Base-by-base conservation (phyloP, 2,797 vertebrate species). In the Prunella strophiata region DNA sequence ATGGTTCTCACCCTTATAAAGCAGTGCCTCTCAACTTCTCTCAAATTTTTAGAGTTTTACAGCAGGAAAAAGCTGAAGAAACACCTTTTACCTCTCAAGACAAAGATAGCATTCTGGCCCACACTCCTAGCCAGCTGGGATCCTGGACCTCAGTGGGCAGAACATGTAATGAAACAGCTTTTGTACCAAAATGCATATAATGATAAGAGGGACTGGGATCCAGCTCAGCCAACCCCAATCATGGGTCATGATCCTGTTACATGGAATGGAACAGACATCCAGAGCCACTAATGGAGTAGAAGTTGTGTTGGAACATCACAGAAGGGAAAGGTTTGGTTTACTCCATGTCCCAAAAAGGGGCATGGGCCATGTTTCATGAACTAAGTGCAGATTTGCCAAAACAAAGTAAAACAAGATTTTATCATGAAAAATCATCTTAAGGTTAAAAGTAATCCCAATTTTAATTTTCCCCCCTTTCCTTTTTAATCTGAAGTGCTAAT, bases 1-100 rank as follows among this genome's bases (percentile, higher is more conserved):
- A 74, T 40, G 12, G 48, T 20, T 81, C 57, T 26, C 21, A 34
- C 21, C 18, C 22, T 67, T 51, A 70, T 9, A 30, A 47, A 71
- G 27, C 0, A 0, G 11, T 13, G 10, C 23, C 19, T 88, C 14
- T 36, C 61, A 58, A 27, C 27, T 80, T 55, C 13, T n/a, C 47
- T 61, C 30, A 22, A 7, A 7, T 13, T 58, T 76, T 81, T 30
- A 38, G 13, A 47, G 19, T 63, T 74, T 62, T 67, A 66, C 21
- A 66, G 29, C 11, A 80, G 38, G 25, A 16, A 70, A 70, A 91
- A 86, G 19, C 29, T 36, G 71, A 85, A 85, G 40, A 70, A 87
- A 45, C 27, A 67, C 3, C 52, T 67, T 66, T 47, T 55, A 34
- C 16, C 7, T 50, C 13, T 18, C 38, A 23, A 52, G 52, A 29